Evolutionary conservation across 2,113 vertebrate genomes (phyloP), one percentile per base, ranked within the genome.

Genomic region (Rhinolophus ferrumequinum): DNA sequence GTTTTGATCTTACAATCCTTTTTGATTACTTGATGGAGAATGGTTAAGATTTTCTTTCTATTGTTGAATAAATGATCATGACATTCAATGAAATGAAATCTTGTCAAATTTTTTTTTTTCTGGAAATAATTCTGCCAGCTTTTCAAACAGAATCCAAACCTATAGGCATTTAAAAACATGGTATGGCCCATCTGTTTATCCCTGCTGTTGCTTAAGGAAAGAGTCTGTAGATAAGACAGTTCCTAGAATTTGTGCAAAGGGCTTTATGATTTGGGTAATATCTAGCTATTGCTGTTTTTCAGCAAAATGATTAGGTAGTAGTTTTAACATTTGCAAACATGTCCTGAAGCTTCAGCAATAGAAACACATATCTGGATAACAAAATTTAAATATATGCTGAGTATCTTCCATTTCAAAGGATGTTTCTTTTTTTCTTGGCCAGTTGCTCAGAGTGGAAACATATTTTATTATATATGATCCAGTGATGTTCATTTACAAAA

Each of bases 171-270:
- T 92, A 67, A 87, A 66, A 96, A 73, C 89, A 86, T 87, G 38
- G 56, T 72, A 75, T 83, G 60, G 22, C 50, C 77, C 95, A 97
- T 97, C 88, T 97, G 82, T 93, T 95, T 96, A 81, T 52, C 50
- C 67, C 77, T 94, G 93, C 88, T 97, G 77, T 89, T 91, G 35
- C 75, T 76, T 86, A 79, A 90, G 30, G 47, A 89, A 90, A 84
- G 26, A 83, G 62, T 94, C 54, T 92, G 58, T 75, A 93, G 56
- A 94, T 26, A 80, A 95, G 69, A 94, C 60, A 86, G 28, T 89
- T 97, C 58, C 66, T 10, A n/a, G 90, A 94, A 52, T 92, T 93
- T 93, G 56, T 67, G 18, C 64, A 95, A 80, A 54, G 66, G 19
- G 58, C 16, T 88, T 95, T 66, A 76, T 80, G 88, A 67, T 93